Evolutionary conservation across 2,113 vertebrate species (phyloP), one percentile per base, ranked within the genome.

Genomic region (Laterallus jamaicensis): DNA sequence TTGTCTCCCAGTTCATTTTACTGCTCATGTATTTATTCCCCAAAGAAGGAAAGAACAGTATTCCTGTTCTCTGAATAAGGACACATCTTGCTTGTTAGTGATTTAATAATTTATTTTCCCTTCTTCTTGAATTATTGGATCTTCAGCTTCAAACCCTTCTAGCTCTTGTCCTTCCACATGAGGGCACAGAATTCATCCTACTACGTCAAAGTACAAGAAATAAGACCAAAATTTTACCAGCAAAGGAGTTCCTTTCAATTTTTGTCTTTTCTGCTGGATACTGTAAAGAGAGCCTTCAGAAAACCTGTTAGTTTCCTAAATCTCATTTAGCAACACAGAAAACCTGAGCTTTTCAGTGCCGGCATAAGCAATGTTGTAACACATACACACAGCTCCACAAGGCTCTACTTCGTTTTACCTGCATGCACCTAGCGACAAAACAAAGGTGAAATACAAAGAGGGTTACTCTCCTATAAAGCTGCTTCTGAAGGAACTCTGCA

Each of bases 41-140:
- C 97, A 97, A 97, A 97, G 94, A 97, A 97, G 94, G 96, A 96
- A 96, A 96, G 92, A 96, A 83, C 44, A 87, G 56, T 85, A 95
- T 93, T 97, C 86, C 93, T 86, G 70, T 67, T 81, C 91, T 84
- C 94, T 97, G 81, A 95, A 95, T 94, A 97, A 95, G 96, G 94
- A 88, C 92, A 92, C 74, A 91, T 92, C 90, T 94, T 91, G 78
- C 68, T 91, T 52, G 47, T 91, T 78, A 77, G 35, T 26, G 35
- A 91, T 56, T 92, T 94, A 24, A 85, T 94, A 87, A 84, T 88
- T 96, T 89, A 68, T 90, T 82, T 95, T 74, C 50, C 55, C 44
- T 67, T 92, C 50, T 89, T 29, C 68, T 56, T 56, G 12, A 67
- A 68, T 62, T 56, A 42, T 56, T 91, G 40, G 55, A 58, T 75